A percentile compares a stretch with the other conserved stretches of the same genome.
Evolutionary conservation across 2,888 invertebrate species (phyloP).

Genomic region (Eremobia ochroleuca): DNA sequence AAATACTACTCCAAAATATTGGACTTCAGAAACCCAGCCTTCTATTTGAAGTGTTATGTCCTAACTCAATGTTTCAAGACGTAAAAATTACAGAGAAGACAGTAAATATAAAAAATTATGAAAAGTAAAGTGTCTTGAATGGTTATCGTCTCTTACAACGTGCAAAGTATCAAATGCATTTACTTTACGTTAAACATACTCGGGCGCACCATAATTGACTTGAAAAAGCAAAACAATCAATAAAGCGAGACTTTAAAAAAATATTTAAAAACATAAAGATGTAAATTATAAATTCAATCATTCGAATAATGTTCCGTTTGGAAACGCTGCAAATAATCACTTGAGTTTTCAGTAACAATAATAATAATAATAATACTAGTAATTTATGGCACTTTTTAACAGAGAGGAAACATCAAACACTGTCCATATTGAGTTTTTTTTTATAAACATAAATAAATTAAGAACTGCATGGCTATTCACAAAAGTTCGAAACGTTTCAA

Average conservation of each 20-base stretch:
- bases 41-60: background rate
- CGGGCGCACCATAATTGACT: constrained; percentile 90
- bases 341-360: constrained; percentile 55
- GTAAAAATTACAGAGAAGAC: background rate
- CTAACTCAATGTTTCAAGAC: background rate
- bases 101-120: background rate
- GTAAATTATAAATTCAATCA: constrained; percentile 55
- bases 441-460: constrained; percentile 4
- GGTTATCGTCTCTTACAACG: constrained; percentile 71
- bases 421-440: constrained; percentile 6
- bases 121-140: background rate
- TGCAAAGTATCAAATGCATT: constrained; percentile 70
- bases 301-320: constrained; percentile 44
- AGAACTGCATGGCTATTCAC: constrained; percentile 2
- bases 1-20: background rate
- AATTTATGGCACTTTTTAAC: constrained; percentile 67
- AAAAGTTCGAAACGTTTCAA: background rate
- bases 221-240: constrained; percentile 76
- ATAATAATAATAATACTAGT: no score
- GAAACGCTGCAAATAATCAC: constrained; percentile 54
- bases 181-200: constrained; percentile 73
- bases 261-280: constrained; percentile 62
- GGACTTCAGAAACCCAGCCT: background rate
- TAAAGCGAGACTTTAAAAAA: constrained; percentile 61
- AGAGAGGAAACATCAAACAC: constrained; percentile 46